A percentile compares a stretch with the other conserved stretches of the same genome.
phyloP scores from a whole-genome alignment of 2,888 invertebrate genomes.

The Andrena chrysosceles region DNA sequence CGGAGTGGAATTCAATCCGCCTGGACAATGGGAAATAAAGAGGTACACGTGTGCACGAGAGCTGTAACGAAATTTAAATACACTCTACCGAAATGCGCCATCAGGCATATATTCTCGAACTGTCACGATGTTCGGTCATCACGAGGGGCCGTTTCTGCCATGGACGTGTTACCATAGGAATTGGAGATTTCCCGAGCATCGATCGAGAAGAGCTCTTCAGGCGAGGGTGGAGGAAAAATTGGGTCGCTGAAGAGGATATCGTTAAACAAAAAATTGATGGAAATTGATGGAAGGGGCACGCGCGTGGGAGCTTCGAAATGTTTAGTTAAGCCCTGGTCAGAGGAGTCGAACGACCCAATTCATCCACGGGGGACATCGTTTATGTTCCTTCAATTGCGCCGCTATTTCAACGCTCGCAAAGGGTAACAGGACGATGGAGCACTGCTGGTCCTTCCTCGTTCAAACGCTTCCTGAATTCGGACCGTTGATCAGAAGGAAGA shows the following conservation, averaged over 20 bases:
- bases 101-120: no score
- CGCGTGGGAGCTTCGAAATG: constrained; percentile 11
- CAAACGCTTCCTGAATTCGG: constrained; percentile 11
- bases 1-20: background rate
- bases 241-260: background rate
- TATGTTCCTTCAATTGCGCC: constrained; percentile 14
- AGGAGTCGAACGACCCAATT: background rate
- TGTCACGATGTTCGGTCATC: no score
- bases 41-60: background rate
- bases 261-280: background rate
- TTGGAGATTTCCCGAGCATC: no score
- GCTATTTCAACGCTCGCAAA: constrained; percentile 10
- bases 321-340: constrained; percentile 15
- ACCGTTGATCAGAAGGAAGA: constrained; percentile 9
- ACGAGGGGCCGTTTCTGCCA: no score
- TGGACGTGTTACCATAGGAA: no score
- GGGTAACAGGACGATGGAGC: background rate
- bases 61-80: background rate
- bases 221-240: background rate
- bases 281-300: background rate
- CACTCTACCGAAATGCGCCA: no score
- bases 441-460: background rate
- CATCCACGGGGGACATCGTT: constrained; percentile 20
- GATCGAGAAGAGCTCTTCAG: no score
- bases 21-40: constrained; percentile 1